Evolutionary conservation across 1,140 invertebrate species (phyloP).

Genomic region (Holcopasites calliopsidis): DNA sequence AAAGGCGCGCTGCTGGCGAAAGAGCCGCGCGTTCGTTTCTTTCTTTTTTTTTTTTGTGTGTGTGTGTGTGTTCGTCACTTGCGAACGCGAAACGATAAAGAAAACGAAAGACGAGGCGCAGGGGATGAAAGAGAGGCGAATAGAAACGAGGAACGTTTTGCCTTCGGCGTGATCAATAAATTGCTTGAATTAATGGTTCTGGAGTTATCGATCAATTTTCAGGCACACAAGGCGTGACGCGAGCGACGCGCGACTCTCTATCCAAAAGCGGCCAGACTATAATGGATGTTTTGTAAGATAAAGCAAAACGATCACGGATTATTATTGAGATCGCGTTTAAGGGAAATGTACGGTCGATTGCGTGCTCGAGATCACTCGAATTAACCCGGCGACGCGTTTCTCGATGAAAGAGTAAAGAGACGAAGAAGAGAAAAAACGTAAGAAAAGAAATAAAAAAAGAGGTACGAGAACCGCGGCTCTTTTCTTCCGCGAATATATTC

Average conservation of each 20-base stretch:
- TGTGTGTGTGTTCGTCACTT: constrained; percentile 2
- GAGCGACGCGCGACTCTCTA: constrained; percentile 52
- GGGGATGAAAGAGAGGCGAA: neutral
- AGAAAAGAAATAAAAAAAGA: constrained; percentile 55
- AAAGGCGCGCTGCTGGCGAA: constrained; percentile 75
- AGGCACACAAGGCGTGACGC: neutral
- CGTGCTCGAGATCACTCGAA: constrained; percentile 39
- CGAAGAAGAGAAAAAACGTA: constrained; percentile 17
- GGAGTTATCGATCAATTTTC: constrained; percentile 18
- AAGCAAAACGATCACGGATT: constrained; percentile 55
- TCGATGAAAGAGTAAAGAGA: constrained; percentile 33
- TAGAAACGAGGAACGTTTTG: constrained; percentile 1
- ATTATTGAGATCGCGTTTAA: constrained; percentile 46
- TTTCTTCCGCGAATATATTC: constrained; percentile 47
- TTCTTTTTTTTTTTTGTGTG: too few species aligned
- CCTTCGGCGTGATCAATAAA: constrained; percentile 21
- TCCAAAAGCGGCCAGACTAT: constrained; percentile 72
- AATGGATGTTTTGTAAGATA: constrained; percentile 78
- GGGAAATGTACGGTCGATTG: constrained; percentile 55
- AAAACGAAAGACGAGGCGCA: neutral
- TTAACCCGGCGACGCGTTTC: constrained; percentile 52
- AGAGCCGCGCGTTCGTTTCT: constrained; percentile 62
- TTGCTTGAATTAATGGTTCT: constrained; percentile 23
- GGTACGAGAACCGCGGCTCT: constrained; percentile 60
- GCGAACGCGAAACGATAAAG: neutral